Conservation (phyloP, 2,888 invertebrate genomes). For the Philereme vetulata region DNA sequence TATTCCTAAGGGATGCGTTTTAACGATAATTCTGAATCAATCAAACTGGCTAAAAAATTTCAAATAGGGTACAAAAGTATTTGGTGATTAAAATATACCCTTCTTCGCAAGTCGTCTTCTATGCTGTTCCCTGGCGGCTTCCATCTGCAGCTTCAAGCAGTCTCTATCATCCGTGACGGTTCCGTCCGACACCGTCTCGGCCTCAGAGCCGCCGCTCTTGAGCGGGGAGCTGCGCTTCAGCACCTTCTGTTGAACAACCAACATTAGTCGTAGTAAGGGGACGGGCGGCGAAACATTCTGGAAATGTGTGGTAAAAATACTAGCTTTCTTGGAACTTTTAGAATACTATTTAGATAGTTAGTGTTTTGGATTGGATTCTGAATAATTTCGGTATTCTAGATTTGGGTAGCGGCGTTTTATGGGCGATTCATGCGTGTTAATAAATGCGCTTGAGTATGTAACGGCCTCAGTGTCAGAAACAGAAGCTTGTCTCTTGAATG, state of each 20-base stretch:
- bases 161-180: slow-evolving; percentile 56
- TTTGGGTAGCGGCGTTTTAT: slow-evolving; percentile 2
- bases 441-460: slow-evolving; percentile 17
- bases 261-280: not conserved
- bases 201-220: slow-evolving; percentile 71
- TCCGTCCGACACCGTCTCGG: slow-evolving; percentile 62
- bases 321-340: too few relatives aligned
- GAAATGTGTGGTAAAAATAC: slow-evolving; percentile 5
- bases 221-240: slow-evolving; percentile 69
- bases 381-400: not conserved
- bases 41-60: not conserved
- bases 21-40: too few relatives aligned
- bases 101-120: slow-evolving; percentile 72
- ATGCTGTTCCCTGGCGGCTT: slow-evolving; percentile 75
- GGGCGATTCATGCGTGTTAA: slow-evolving; percentile 25
- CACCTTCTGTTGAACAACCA: slow-evolving; percentile 57
- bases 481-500: slow-evolving; percentile 16
- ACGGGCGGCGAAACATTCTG: slow-evolving; percentile 17
- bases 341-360: too few relatives aligned
- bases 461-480: slow-evolving; percentile 24
- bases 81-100: slow-evolving; percentile 46
- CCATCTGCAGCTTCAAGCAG: slow-evolving; percentile 78
- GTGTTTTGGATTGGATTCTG: too few relatives aligned
- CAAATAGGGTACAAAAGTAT: not conserved
- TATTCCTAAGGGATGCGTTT: too few relatives aligned